Conservation (phyloP, 1,140 invertebrate genomes). For the Spodoptera frugiperda region DNA sequence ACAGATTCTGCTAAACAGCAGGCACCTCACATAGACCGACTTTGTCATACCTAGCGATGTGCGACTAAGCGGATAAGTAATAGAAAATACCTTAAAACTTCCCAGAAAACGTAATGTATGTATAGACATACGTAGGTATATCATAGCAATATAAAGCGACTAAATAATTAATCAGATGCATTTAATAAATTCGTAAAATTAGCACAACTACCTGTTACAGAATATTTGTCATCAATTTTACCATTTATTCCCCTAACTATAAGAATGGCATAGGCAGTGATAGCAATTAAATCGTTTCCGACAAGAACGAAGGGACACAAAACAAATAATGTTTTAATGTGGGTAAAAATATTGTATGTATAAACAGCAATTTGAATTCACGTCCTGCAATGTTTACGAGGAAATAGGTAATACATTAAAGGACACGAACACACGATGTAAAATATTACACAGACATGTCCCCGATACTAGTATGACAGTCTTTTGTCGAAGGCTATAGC, state of each 20-base stretch:
- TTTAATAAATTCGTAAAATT: conserved; percentile 16
- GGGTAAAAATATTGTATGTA: not conserved
- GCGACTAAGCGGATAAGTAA: not conserved
- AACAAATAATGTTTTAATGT: not conserved
- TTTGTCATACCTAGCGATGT: not conserved
- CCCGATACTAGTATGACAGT: conserved; percentile 30
- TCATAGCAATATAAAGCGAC: not conserved
- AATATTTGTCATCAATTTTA: not conserved
- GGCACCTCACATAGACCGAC: conserved; percentile 9
- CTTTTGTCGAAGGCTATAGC: conserved; percentile 33
- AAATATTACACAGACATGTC: conserved; percentile 32
- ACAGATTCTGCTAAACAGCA: not conserved
- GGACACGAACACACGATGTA: conserved; percentile 6
- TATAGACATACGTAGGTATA: not conserved
- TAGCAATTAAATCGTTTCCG: not conserved
- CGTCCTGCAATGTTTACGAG: not conserved
- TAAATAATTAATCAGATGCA: not conserved
- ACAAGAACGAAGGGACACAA: not conserved
- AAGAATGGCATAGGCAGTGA: conserved; percentile 22
- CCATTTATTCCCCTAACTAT: not conserved
- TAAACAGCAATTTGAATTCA: not conserved
- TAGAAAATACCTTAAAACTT: conserved; percentile 2
- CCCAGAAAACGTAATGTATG: not conserved
- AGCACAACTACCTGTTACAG: not conserved
- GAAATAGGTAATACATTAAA: conserved; percentile 34